phyloP scores from a whole-genome alignment of 1,140 invertebrate genomes.

The Caenorhabditis briggsae region DNA sequence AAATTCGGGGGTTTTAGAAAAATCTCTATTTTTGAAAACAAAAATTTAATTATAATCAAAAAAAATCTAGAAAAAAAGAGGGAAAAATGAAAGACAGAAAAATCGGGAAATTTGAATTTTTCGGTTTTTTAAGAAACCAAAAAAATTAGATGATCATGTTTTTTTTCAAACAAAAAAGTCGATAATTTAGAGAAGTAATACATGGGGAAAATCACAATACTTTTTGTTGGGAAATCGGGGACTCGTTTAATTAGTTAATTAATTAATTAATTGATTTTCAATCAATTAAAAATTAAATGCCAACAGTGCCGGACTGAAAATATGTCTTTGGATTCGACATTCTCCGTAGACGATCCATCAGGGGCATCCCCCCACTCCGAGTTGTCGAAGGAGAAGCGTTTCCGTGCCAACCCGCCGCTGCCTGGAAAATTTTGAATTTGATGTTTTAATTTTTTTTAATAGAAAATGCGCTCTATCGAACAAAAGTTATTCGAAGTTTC shows the following conservation, averaged over 20 bases:
- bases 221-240: not conserved
- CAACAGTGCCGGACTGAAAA: constrained; percentile 48
- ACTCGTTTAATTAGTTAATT: not conserved
- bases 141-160: too few species aligned
- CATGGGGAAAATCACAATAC: constrained; percentile 4
- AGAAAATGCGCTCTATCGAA: too few species aligned
- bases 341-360: constrained; percentile 66
- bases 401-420: constrained; percentile 63
- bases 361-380: constrained; percentile 60
- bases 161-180: too few species aligned
- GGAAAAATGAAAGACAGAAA: not conserved
- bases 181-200: too few species aligned
- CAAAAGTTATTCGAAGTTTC: too few species aligned
- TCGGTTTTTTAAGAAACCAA: too few species aligned
- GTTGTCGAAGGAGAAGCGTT: constrained; percentile 52
- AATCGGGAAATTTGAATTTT: constrained; percentile 9
- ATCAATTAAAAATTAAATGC: not conserved
- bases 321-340: constrained; percentile 64
- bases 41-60: not conserved
- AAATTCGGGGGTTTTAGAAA: not conserved
- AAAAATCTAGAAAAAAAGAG: constrained; percentile 6
- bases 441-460: constrained; percentile 43
- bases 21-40: too few species aligned
- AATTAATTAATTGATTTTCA: too few species aligned
- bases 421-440: constrained; percentile 42